Base-by-base conservation (phyloP, 1,140 invertebrate genomes). In the Vanessa tameamea region DNA sequence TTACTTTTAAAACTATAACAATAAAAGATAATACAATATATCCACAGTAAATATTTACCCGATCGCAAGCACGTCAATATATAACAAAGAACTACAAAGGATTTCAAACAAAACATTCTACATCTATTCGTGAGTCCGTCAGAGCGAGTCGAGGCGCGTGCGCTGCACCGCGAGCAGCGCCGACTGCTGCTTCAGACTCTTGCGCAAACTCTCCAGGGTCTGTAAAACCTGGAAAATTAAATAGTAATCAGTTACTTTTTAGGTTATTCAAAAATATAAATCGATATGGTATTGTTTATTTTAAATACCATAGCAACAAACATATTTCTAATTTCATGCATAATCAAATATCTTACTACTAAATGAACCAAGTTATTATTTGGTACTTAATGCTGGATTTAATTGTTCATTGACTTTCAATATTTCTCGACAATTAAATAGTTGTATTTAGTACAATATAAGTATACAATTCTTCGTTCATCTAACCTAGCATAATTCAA, bases 181-280 rank as follows among this genome's bases (percentile, higher is more conserved):
- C 0, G 91, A 92, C 77, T 92, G 91, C 76, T 92, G 89, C 69
- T 92, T 89, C 14, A 92, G 78, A 78, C 91, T 92, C 78, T 89
- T 90, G 50, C 91, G 89, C 16, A 92, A 75, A 14, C 91, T 89
- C 69, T 92, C 89, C 72, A 92, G 71, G 1, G 91, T 92, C 75
- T 91, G 91, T 61, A 92, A 74, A 13, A 92, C 91, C 91, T 92
- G 84, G 6, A 84, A 87, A 2, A 59, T 23, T 7, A 48, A 12
- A 20, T 50, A 16, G 3, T 31, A 0, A 31, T 31, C 26, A 31
- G 0, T 4, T 20, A 0, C 20, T 20, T 20, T n/a, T n/a, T 15
- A n/a, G 13, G 4, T 51, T 51, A 15, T 15, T 15, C 26, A 51
- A n/a, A 51, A n/a, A 12, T n/a, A 2, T n/a, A n/a, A 12, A 15